Base-by-base conservation (phyloP, 1,140 invertebrate genomes). In the Tetramorium alpestre region DNA sequence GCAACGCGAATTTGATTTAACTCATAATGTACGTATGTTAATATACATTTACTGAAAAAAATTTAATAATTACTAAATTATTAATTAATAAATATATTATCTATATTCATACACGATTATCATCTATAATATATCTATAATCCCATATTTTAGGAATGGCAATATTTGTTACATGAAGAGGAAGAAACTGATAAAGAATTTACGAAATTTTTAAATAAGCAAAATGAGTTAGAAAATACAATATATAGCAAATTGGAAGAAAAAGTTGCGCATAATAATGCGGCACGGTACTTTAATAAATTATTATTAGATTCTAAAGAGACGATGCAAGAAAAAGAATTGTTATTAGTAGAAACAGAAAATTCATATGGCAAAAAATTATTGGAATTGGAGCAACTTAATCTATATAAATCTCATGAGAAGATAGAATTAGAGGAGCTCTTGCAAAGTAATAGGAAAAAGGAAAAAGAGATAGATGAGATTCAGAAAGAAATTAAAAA, bases 251-350 rank as follows among this genome's bases (percentile, higher is more conserved):
- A 96, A 72, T 94, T 97, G 0, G 96, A 97, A 90, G 97, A 97
- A 18, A 97, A 97, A 89, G 89, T 97, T n/a, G 94, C 96, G 6
- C 96, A 97, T 47, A 96, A 98, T 87, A 97, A 97, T 92, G 96
- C 96, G 0, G 82, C 93, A 2, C 86, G 86, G 64, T 91, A 94
- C 90, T 90, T 96, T 13, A 94, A 96, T 47, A 96, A 96, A 91
- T 81, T 95, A n/a, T 88, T 96, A 18, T 93, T 95, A 38, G 95
- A 96, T 47, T 77, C 92, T 0, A 96, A 96, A 72, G 93, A 95
- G 51, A 81, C 88, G n/a, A 94, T 95, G 18, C 92, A 95, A 22
- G 92, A 93, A 77, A 88, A 95, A 91, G 97, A 98, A 95, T 94
- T 97, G 64, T 93, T 95, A n/a, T 91, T 97, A 72, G 95, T 96